These are phyloP conservation scores for Canis aureus DNA, from an alignment of 2,113 vertebrate species.

Conservation along the genomic window DNA sequence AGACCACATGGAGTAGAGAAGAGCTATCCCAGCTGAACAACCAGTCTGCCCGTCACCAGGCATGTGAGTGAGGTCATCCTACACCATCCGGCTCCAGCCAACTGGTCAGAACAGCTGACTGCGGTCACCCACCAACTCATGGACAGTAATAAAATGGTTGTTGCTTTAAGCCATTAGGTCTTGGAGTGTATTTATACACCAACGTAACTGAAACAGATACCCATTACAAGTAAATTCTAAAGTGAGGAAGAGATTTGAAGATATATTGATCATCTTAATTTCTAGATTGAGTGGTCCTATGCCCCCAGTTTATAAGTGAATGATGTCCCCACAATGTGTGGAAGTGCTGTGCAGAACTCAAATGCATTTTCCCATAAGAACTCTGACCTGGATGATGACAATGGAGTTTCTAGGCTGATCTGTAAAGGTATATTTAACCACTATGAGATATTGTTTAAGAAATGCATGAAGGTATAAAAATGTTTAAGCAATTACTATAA, in stretches of 20 bases:
- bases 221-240: background rate
- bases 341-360: background rate
- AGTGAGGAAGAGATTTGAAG: background rate
- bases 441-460: background rate
- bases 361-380: background rate
- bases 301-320: background rate
- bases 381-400: background rate
- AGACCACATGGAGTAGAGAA: background rate
- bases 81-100: background rate
- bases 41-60: background rate
- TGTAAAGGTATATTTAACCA: background rate
- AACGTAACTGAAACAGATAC: conserved; percentile 21
- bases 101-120: background rate
- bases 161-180: background rate
- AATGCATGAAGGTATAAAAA: background rate
- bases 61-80: background rate
- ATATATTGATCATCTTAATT: background rate
- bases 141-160: background rate
- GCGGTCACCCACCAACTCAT: background rate
- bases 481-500: conserved; percentile 20
- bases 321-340: background rate
- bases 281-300: background rate
- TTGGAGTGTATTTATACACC: background rate
- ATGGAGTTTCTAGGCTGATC: background rate
- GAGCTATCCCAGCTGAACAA: background rate